phyloP scores from a whole-genome alignment of 1,140 invertebrate genomes.

The Drosophila yakuba region DNA sequence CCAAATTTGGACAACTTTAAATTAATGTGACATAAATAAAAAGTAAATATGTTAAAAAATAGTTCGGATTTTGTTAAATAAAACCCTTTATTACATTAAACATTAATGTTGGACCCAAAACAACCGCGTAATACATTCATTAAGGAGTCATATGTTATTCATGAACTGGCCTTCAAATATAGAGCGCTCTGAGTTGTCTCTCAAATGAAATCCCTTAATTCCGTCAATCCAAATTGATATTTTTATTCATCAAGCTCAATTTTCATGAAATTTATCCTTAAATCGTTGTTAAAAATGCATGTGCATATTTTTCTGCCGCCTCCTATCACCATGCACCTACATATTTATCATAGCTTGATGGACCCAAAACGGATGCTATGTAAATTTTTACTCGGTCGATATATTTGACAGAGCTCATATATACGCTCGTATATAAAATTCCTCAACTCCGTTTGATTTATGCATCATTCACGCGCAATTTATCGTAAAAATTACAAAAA shows the following conservation, averaged over 20 bases:
- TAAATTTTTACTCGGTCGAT: conserved; percentile 5
- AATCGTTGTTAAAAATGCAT: conserved; percentile 4
- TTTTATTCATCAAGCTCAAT: background rate
- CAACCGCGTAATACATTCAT: background rate
- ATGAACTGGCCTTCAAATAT: background rate
- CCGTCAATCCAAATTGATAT: conserved; percentile 12
- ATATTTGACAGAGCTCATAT: conserved; percentile 4
- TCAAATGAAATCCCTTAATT: conserved; percentile 1
- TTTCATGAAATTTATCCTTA: conserved; percentile 11
- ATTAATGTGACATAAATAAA: conserved; percentile 4
- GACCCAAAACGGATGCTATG: conserved; percentile 4
- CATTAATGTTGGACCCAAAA: background rate
- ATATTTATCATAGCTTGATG: background rate
- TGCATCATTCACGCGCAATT: conserved; percentile 76
- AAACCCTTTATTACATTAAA: no score
- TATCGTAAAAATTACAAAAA: conserved; percentile 49
- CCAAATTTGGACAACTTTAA: background rate
- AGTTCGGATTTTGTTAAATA: background rate
- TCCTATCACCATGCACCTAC: background rate
- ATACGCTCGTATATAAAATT: conserved; percentile 17
- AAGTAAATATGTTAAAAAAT: no score
- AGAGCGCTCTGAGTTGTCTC: background rate
- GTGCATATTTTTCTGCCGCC: no score
- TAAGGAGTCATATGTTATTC: background rate
- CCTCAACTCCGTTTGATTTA: conserved; percentile 70